Evolutionary conservation across 2,888 invertebrate species (phyloP).

Genomic region (Lysandra coridon): DNA sequence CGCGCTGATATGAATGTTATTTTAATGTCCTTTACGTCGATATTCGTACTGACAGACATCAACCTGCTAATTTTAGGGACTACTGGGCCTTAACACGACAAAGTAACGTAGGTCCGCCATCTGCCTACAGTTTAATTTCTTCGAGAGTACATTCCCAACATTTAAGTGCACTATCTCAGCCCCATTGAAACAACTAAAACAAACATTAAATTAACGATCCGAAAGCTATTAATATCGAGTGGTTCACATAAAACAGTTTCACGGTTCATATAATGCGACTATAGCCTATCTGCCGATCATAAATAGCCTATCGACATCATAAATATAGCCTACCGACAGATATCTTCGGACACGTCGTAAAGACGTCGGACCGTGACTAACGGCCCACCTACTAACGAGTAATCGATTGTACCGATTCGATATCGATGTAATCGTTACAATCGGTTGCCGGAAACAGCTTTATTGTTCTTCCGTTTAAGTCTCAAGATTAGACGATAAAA

Average conservation of each 20-base stretch:
- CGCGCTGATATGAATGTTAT: too few relatives aligned
- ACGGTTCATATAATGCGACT: slow-evolving; percentile 37
- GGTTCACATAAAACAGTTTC: slow-evolving; percentile 36
- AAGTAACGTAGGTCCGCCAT: too few relatives aligned
- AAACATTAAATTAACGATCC: slow-evolving; percentile 11
- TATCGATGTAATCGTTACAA: neutral
- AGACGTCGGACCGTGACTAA: slow-evolving; percentile 33
- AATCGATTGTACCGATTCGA: slow-evolving; percentile 19
- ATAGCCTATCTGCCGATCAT: slow-evolving; percentile 21
- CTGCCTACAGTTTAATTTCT: too few relatives aligned
- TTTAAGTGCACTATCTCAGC: neutral
- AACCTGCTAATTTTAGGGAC: too few relatives aligned
- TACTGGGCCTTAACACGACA: neutral
- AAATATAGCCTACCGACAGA: slow-evolving; percentile 40
- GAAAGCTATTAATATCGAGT: slow-evolving; percentile 29
- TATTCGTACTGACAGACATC: too few relatives aligned
- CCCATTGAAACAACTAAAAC: neutral
- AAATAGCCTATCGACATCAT: slow-evolving; percentile 36
- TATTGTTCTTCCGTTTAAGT: neutral
- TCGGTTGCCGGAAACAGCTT: neutral
- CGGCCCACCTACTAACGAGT: slow-evolving; percentile 32
- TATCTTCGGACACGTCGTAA: slow-evolving; percentile 42
- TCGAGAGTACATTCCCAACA: neutral
- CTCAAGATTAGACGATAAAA: neutral
- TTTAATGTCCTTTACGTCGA: too few relatives aligned